Base-by-base conservation (phyloP, 2,113 vertebrate species). In the Halichoerus grypus region DNA sequence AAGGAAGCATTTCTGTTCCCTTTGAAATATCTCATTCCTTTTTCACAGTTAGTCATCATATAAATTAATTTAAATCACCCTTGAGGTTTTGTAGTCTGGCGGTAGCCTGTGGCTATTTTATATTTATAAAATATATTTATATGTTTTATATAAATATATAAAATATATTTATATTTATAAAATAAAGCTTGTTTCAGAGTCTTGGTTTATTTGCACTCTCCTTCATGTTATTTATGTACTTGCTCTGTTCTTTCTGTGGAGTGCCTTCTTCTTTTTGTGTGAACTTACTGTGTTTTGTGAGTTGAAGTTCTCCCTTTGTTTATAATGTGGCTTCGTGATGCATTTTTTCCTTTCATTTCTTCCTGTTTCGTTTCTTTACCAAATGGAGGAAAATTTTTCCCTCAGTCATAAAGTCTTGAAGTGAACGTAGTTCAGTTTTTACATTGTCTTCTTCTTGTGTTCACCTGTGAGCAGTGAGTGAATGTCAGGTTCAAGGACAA, bases 61-160 rank as follows among this genome's bases (percentile, higher is more conserved):
- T 76, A 91, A 82, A 36, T 97, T 92, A 80, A 77, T 83, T 79
- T 63, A 95, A 91, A 95, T 97, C 10, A 84, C 31, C 22, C 2
- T 85, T 76, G 63, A 74, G 79, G 22, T 96, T 97, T 88, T 55
- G 28, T 33, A 85, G 67, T 57, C 24, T 15, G 31, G 14, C 0
- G 0, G 8, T 85, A 88, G 49, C 22, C 53, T 72, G 4, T 86
- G 8, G 91, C 46, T 46, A 46, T 46, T 46, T 46, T 46, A 46
- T 46, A 46, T 46, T 46, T 46, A 46, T 46, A 46, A 46, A 46
- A 46, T 46, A 46, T 46, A 46, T 46, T 46, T 46, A 46, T 46
- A 46, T 9, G 8, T 46, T 46, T 46, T 46, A 46, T 46, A 8
- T 46, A 46, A 46, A 46, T 46, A 46, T 46, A 46, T 9, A 46